Conservation (phyloP, 2,113 vertebrate genomes). For the Rhinichthys klamathensis region DNA sequence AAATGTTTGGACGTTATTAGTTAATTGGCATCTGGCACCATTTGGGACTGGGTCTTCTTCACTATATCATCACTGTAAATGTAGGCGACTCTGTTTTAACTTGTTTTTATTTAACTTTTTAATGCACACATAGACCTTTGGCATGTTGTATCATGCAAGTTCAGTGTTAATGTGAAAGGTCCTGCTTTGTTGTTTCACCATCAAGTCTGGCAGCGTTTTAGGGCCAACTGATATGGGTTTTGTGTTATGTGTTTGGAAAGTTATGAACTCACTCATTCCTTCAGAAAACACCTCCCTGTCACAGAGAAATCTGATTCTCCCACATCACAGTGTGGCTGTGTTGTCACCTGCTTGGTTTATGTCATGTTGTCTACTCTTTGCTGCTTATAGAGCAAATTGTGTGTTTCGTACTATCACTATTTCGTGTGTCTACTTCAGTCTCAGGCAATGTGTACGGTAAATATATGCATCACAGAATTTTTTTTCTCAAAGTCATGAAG, state of each 20-base stretch:
- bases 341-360: background rate
- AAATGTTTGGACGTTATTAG: too few species aligned
- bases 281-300: too few species aligned
- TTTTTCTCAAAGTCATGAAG: too few species aligned
- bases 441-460: too few species aligned
- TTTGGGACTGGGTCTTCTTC: background rate
- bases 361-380: background rate
- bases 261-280: too few species aligned
- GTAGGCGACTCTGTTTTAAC: background rate
- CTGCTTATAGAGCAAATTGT: background rate
- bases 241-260: background rate
- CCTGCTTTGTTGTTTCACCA: constrained; percentile 10
- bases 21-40: background rate
- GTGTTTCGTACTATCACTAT: background rate
- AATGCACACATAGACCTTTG: constrained; percentile 4
- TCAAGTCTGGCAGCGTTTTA: background rate
- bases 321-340: background rate
- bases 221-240: background rate
- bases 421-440: too few species aligned
- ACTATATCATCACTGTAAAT: background rate
- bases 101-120: background rate
- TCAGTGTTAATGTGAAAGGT: background rate
- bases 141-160: background rate
- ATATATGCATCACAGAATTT: too few species aligned
- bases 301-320: background rate